Evolutionary conservation across 1,140 invertebrate genomes (phyloP).

Genomic region (Drosophila baimaii): DNA sequence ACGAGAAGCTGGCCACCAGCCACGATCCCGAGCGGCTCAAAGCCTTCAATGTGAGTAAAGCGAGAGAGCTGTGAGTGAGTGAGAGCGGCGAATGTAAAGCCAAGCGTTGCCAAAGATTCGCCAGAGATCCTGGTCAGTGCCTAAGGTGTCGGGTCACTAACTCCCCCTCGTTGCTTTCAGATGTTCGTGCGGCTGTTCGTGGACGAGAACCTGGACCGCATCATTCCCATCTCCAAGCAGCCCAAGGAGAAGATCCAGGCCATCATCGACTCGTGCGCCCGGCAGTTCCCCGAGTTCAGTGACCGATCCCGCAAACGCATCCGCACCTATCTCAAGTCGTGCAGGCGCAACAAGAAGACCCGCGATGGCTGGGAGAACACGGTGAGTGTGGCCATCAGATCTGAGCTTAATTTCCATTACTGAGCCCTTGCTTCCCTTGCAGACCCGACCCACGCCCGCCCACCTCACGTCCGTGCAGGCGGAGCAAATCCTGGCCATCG

Average conservation of each 20-base stretch:
- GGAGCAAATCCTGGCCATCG: constrained; percentile 96
- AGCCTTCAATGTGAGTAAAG: constrained; percentile 95
- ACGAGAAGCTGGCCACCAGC: constrained; percentile 89
- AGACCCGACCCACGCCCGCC: constrained; percentile 93
- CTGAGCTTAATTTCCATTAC: not conserved
- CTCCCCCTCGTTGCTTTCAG: constrained; percentile 86
- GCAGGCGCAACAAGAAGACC: constrained; percentile 95
- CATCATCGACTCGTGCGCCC: constrained; percentile 97
- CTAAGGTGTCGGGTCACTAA: not conserved
- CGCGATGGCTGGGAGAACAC: constrained; percentile 88
- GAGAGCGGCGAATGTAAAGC: constrained; percentile 70
- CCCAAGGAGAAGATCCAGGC: constrained; percentile 99
- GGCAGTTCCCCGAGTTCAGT: constrained; percentile 98
- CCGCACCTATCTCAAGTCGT: constrained; percentile 97
- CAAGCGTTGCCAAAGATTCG: constrained; percentile 72
- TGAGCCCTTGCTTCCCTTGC: not conserved
- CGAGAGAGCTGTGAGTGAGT: constrained; percentile 40
- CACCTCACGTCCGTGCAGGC: constrained; percentile 98
- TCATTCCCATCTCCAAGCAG: constrained; percentile 98
- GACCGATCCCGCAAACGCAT: constrained; percentile 97
- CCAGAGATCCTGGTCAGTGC: constrained; percentile 6
- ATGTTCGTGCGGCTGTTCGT: constrained; percentile 99
- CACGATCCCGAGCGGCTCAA: constrained; percentile 98
- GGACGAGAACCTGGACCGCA: constrained; percentile 97
- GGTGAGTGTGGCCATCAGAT: constrained; percentile 50